Evolutionary conservation across 2,888 invertebrate genomes (phyloP).

Genomic region (Coelogynopora nodosa): DNA sequence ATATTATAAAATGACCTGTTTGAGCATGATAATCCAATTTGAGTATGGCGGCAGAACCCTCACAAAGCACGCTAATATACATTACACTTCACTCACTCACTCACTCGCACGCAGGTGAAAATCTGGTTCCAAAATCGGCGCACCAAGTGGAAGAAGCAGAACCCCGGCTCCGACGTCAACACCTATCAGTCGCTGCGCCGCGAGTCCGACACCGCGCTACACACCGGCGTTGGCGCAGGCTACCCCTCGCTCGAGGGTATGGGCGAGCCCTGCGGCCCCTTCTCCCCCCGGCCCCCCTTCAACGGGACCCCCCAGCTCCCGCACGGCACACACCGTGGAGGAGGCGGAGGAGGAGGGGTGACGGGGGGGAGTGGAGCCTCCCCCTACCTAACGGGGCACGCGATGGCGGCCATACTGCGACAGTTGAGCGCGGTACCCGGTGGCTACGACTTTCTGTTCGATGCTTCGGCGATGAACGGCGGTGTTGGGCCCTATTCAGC

Average conservation of each 20-base stretch:
- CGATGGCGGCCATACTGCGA: neutral
- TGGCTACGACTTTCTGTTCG: neutral
- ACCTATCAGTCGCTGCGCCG: slow-evolving; percentile 45
- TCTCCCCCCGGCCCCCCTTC: neutral
- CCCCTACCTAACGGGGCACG: neutral
- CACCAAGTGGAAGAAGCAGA: slow-evolving; percentile 99
- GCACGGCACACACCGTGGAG: neutral
- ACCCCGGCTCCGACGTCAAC: slow-evolving; percentile 90
- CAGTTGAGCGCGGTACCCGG: neutral
- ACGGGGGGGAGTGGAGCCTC: neutral
- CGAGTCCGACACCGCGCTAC: neutral
- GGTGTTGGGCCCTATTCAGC: neutral
- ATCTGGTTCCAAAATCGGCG: slow-evolving; percentile 65
- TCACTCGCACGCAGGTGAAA: slow-evolving; percentile 33
- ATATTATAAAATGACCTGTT: too few species aligned
- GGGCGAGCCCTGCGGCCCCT: neutral
- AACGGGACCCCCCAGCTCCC: neutral
- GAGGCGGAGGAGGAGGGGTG: too few species aligned
- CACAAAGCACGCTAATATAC: too few species aligned
- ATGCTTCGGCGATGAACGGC: neutral
- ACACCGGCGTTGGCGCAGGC: neutral
- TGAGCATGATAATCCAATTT: too few species aligned
- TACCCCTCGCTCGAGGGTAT: neutral
- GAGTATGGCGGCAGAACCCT: too few species aligned
- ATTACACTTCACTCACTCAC: neutral